Evolutionary conservation across 1,140 invertebrate species (phyloP).

Genomic region (Megathymus violae): DNA sequence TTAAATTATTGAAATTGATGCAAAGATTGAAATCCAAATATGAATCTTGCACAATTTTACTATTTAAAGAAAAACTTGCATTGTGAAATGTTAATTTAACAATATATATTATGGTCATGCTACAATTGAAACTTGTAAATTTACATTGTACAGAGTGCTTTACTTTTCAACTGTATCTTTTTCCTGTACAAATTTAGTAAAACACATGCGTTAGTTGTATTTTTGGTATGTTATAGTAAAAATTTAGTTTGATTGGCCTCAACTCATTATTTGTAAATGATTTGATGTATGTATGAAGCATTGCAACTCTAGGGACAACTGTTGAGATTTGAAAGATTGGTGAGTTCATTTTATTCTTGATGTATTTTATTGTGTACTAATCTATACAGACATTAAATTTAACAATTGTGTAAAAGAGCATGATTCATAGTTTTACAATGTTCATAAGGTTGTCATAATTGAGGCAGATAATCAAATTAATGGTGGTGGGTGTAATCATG

Average conservation of each 20-base stretch:
- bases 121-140: too few species aligned
- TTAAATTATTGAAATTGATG: too few species aligned
- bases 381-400: not conserved
- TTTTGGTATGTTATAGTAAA: not conserved
- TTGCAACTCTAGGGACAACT: not conserved
- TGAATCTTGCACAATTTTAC: too few species aligned
- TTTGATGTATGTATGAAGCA: conserved; percentile 3
- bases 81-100: too few species aligned
- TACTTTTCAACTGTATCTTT: not conserved
- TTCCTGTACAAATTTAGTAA: not conserved
- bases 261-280: conserved; percentile 4
- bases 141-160: not conserved
- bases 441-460: not conserved
- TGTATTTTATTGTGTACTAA: not conserved
- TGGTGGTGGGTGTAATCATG: not conserved
- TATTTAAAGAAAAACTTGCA: too few species aligned
- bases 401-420: not conserved
- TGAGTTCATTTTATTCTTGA: not conserved
- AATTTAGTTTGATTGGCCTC: not conserved
- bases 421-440: not conserved
- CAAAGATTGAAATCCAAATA: too few species aligned
- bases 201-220: not conserved
- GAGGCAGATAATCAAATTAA: not conserved
- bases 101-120: too few species aligned
- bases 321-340: not conserved